Evolutionary conservation across 2,113 vertebrate genomes (phyloP).

Genomic region (Malaclemys terrapin): DNA sequence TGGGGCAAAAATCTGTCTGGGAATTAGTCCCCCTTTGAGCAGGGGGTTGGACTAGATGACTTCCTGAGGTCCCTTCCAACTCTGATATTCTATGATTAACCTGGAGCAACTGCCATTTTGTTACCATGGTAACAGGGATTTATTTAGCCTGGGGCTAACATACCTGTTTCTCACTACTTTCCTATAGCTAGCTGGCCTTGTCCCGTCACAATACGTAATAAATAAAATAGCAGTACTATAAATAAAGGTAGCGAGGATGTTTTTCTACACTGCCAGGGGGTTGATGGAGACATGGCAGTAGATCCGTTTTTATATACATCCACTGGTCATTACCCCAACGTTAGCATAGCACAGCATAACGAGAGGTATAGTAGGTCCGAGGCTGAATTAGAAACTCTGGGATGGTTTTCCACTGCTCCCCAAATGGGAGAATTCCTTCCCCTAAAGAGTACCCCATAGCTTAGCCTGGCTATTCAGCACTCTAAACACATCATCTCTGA

Average conservation of each 20-base stretch:
- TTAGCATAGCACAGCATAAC: background rate
- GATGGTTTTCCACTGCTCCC: background rate
- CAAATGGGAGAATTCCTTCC: background rate
- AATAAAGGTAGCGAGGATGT: background rate
- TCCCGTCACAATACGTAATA: background rate
- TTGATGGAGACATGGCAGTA: background rate
- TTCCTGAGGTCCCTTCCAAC: no score
- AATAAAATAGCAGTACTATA: background rate
- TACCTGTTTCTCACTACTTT: no score
- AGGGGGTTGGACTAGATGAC: no score
- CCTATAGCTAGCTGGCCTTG: no score
- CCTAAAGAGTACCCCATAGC: background rate
- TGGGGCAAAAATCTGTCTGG: no score
- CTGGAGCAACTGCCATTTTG: no score
- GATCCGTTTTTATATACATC: background rate
- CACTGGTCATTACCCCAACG: fast-evolving
- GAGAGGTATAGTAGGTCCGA: background rate
- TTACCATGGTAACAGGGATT: no score
- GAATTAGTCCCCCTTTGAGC: no score
- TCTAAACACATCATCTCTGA: background rate
- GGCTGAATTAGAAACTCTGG: background rate
- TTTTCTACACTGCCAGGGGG: background rate
- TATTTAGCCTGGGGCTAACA: no score
- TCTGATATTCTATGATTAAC: no score
- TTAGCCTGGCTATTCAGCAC: background rate